phyloP scores from a whole-genome alignment of 1,140 invertebrate species.

The silkworm (Bombyx mori) region DNA sequence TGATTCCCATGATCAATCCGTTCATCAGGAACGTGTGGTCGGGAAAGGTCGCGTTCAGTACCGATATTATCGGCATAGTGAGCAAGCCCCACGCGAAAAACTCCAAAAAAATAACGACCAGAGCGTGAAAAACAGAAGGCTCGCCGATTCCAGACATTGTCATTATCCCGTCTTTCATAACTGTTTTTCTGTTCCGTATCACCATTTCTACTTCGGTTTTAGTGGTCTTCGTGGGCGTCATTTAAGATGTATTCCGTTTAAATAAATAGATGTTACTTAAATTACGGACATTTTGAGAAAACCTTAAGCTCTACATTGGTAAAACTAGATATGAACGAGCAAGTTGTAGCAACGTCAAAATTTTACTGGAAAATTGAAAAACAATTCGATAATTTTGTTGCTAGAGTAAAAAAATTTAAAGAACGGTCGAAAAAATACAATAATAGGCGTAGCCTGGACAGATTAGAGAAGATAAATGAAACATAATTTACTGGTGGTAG shows the following conservation, averaged over 20 bases:
- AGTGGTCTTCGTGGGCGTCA: slow-evolving; percentile 69
- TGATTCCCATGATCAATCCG: slow-evolving; percentile 98
- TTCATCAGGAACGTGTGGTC: slow-evolving; percentile 99
- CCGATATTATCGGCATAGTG: slow-evolving; percentile 97
- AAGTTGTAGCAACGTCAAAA: slow-evolving; percentile 62
- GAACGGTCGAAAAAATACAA: background rate
- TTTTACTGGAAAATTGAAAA: slow-evolving; percentile 62
- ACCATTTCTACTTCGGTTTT: slow-evolving; percentile 71
- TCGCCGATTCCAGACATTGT: slow-evolving; percentile 88
- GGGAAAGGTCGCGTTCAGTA: slow-evolving; percentile 97
- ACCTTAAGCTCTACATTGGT: slow-evolving; percentile 61
- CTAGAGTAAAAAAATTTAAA: slow-evolving; percentile 16
- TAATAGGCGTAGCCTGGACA: background rate
- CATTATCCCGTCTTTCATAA: slow-evolving; percentile 69
- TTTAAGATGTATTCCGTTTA: slow-evolving; percentile 48
- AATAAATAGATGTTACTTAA: slow-evolving; percentile 55
- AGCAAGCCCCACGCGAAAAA: slow-evolving; percentile 99
- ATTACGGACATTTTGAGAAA: slow-evolving; percentile 56
- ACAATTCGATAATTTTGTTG: slow-evolving; percentile 58
- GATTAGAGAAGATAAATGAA: background rate
- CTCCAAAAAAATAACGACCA: slow-evolving; percentile 99
- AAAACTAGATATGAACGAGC: slow-evolving; percentile 52
- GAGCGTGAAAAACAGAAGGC: slow-evolving; percentile 96
- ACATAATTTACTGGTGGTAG: background rate
- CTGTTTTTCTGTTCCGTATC: slow-evolving; percentile 69